Base-by-base conservation (phyloP, 2,888 invertebrate genomes). In the Gymnosoma rotundatum region DNA sequence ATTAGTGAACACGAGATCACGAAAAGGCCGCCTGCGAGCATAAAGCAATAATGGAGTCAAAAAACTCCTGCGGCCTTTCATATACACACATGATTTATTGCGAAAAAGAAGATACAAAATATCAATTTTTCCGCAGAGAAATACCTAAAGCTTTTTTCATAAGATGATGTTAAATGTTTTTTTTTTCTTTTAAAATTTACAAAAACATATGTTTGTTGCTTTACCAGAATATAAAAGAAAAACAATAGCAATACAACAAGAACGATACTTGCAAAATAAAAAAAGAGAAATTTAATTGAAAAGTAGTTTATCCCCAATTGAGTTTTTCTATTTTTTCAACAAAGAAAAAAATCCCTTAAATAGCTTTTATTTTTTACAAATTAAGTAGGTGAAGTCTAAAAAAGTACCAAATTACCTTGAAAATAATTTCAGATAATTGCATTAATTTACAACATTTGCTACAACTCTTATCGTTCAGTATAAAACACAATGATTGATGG, bases 371-470 rank as follows among this genome's bases (percentile, higher is more conserved):
- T 78, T 58, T n/a, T 48, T 52, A 60, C 42, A 42, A 60, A 63
- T 25, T 50, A 10, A 54, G 36, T 50, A 36, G 9, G 50, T 67
- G 54, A 45, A 64, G 72, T 61, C 50, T 36, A 50, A 60, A 20
- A 72, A 60, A 45, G 20, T 18, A 64, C 18, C 16, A 48, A 48
- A 48, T 8, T 48, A 48, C n/a, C 48, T 48, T n/a, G 50, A 16
- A 60, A 67, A 67, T 50, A 50, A 60, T 52, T 67, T 56, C 4
- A 54, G 70, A 70, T 78, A 70, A 78, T 64, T 70, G 48, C 56
- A 78, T 70, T 64, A 48, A 70, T 61, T 69, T 78, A 56, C 36
- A 64, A 70, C 76, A 67, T 54, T 52, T 42, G 3, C 16, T 48
- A 12, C 14, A 48, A 2, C 16, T 12, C 20, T 60, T 25, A 36